These are phyloP conservation scores for Dendrolimus houi DNA, from an alignment of 2,888 invertebrate genomes.

Conservation along the genomic window DNA sequence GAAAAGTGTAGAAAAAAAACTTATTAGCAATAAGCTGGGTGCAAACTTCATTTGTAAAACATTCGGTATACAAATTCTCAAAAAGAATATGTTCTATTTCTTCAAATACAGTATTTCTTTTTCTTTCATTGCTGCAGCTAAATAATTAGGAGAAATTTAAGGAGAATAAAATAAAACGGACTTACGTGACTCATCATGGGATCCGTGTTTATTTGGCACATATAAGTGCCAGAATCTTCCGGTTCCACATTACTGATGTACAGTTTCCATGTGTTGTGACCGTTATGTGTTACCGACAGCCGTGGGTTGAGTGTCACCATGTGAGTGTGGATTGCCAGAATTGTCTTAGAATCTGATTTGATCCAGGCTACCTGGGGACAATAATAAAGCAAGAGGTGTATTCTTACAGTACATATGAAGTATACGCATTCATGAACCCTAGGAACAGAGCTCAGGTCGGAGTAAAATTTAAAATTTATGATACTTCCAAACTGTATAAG, in stretches of 20 bases:
- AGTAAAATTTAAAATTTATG: too few relatives aligned
- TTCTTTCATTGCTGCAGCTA: too few relatives aligned
- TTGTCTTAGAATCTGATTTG: conserved; percentile 92
- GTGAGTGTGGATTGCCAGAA: conserved; percentile 90
- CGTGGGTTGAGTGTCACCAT: conserved; percentile 92
- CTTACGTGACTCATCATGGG: conserved; percentile 92
- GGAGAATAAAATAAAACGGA: background rate
- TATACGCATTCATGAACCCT: too few relatives aligned
- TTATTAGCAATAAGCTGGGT: too few relatives aligned
- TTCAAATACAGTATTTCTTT: too few relatives aligned
- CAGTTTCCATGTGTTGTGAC: conserved; percentile 95
- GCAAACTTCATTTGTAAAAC: too few relatives aligned
- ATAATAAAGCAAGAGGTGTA: background rate
- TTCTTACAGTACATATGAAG: too few relatives aligned
- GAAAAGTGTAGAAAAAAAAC: too few relatives aligned
- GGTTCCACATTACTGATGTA: conserved; percentile 92
- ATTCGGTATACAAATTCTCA: too few relatives aligned
- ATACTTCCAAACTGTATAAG: background rate
- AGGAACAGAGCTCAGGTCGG: background rate
- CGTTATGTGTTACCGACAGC: conserved; percentile 91
- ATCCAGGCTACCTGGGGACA: conserved; percentile 89
- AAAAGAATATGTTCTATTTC: too few relatives aligned
- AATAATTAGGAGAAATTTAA: too few relatives aligned
- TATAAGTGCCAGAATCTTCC: conserved; percentile 93
- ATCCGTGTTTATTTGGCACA: conserved; percentile 95